phyloP scores from a whole-genome alignment of 2,797 vertebrate species.

The Serranus cabrilla region DNA sequence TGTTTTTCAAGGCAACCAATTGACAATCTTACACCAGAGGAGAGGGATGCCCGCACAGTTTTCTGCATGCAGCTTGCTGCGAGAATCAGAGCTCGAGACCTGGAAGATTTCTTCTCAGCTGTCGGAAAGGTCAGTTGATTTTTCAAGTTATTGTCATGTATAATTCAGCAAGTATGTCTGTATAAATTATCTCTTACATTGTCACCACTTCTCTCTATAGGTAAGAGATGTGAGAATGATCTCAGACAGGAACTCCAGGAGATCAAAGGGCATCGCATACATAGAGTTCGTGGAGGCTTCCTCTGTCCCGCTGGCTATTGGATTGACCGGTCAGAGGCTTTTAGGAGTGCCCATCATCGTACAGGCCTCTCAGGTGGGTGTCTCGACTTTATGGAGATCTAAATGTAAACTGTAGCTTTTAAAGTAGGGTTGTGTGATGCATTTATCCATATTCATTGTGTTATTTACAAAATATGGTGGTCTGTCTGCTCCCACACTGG shows the following conservation, averaged over 20 bases:
- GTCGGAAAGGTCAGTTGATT: conserved; percentile 92
- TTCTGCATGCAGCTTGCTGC: conserved; percentile 99
- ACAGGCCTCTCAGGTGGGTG: conserved; percentile 95
- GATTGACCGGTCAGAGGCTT: conserved; percentile 96
- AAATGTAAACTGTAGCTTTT: conserved; percentile 1
- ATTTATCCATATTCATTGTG: no score
- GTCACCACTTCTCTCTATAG: conserved; percentile 72
- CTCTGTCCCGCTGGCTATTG: conserved; percentile 97
- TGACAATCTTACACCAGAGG: conserved; percentile 97
- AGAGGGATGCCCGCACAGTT: conserved; percentile 98
- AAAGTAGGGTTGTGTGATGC: no score
- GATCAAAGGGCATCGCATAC: conserved; percentile 99
- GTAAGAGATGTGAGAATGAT: conserved; percentile 99
- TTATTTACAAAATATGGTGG: no score
- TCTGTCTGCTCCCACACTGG: no score
- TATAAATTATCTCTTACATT: neutral
- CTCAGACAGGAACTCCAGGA: conserved; percentile 97
- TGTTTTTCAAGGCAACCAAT: conserved; percentile 90
- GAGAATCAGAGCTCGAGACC: conserved; percentile 95
- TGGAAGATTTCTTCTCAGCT: conserved; percentile 99
- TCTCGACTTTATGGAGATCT: conserved; percentile 12
- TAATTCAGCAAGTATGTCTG: neutral
- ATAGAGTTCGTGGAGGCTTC: conserved; percentile 97
- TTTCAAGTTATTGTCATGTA: neutral
- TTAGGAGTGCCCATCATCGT: conserved; percentile 98